Evolutionary conservation across 2,888 invertebrate species (phyloP).

Genomic region (Synanthedon vespiformis): DNA sequence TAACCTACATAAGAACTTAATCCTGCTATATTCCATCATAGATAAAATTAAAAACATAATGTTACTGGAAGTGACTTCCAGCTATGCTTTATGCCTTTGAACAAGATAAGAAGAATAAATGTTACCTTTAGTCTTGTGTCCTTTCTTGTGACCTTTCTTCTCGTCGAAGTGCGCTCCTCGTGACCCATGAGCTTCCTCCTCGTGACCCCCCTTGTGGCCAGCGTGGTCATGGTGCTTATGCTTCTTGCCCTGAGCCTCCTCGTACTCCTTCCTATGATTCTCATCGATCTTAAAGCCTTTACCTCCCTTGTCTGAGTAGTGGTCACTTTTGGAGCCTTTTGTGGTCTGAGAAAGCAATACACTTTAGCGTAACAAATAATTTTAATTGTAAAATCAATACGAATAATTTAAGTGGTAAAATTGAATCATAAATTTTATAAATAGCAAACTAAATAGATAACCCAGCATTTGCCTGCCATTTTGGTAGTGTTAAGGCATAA

Average conservation of each 20-base stretch:
- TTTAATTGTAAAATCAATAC: background rate
- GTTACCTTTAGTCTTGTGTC: constrained; percentile 78
- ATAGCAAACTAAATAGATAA: too few relatives aligned
- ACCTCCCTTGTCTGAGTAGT: constrained; percentile 70
- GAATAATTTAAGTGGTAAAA: background rate
- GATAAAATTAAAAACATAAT: too few relatives aligned
- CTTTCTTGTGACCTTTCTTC: constrained; percentile 82
- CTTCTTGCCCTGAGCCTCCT: constrained; percentile 73
- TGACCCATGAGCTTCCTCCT: constrained; percentile 76
- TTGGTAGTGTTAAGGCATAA: too few relatives aligned
- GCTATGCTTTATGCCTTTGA: too few relatives aligned
- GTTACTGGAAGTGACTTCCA: too few relatives aligned
- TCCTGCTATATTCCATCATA: too few relatives aligned
- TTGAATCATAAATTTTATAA: background rate
- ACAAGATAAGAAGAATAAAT: too few relatives aligned
- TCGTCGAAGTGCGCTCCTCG: constrained; percentile 78
- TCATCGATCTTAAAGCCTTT: constrained; percentile 73
- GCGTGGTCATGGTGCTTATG: constrained; percentile 75
- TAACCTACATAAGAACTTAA: too few relatives aligned
- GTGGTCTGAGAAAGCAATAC: constrained; percentile 36
- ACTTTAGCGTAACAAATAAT: background rate
- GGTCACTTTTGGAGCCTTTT: constrained; percentile 70
- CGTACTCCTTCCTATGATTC: constrained; percentile 69
- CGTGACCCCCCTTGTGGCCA: constrained; percentile 73
- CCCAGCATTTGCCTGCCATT: too few relatives aligned